Evolutionary conservation across 64 coral and sea anemone species (phyloP).

Genomic region (Exaiptasia diaphana): DNA sequence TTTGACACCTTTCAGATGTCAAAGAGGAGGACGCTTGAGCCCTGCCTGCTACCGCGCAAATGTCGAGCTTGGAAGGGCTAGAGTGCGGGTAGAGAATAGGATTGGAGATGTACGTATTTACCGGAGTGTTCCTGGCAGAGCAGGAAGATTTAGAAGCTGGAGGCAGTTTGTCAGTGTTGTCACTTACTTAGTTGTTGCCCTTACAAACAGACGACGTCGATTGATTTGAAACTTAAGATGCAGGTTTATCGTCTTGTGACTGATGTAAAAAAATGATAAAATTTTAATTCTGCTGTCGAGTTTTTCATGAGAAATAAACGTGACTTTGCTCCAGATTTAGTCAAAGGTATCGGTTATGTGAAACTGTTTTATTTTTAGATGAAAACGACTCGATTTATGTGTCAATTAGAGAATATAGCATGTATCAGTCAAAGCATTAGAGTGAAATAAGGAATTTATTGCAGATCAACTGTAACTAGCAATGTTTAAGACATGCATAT

Average conservation of each 20-base stretch:
- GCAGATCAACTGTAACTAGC: too few species aligned
- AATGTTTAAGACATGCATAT: too few species aligned
- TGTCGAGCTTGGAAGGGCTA: background rate
- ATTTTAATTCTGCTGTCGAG: background rate
- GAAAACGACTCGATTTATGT: background rate
- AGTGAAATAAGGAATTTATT: too few species aligned
- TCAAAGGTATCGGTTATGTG: background rate
- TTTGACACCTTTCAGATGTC: background rate
- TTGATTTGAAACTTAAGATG: background rate
- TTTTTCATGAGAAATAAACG: background rate
- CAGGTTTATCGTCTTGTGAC: background rate
- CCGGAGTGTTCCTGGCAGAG: background rate
- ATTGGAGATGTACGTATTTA: background rate
- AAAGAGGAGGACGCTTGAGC: background rate
- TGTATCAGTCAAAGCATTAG: too few species aligned
- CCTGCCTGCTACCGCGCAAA: background rate
- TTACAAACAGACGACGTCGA: background rate
- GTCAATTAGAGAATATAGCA: background rate
- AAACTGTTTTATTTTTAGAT: too few species aligned
- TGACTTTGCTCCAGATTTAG: background rate
- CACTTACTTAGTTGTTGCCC: background rate
- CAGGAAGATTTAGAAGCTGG: background rate
- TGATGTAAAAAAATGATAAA: background rate
- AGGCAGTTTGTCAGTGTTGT: background rate
- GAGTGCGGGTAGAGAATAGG: background rate